A percentile compares a stretch with the other conserved stretches of the same genome.
Evolutionary conservation across 2,888 invertebrate genomes (phyloP).

Genomic region (Aricia artaxerxes): DNA sequence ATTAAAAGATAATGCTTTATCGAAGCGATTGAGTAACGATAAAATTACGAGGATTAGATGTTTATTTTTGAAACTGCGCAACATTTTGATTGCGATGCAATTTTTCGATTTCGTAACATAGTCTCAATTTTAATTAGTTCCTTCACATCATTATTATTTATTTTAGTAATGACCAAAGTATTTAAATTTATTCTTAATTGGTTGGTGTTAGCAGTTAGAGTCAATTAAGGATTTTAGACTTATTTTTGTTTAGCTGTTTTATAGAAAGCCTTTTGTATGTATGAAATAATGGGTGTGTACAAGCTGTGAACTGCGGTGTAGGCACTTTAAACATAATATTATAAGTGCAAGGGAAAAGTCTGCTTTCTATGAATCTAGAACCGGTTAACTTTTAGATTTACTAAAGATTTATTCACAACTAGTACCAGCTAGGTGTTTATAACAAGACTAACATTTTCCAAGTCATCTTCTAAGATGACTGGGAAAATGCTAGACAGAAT

Average conservation of each 20-base stretch:
- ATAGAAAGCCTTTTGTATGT: conserved; percentile 10
- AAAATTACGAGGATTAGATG: neutral
- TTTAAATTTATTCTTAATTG: neutral
- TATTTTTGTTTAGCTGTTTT: neutral
- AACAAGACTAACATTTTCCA: neutral
- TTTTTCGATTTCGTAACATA: neutral
- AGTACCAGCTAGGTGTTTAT: neutral
- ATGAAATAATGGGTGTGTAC: conserved; percentile 3
- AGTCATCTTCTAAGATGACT: too few relatives aligned
- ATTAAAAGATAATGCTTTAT: neutral
- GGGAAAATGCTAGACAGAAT: too few relatives aligned
- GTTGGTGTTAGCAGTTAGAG: neutral
- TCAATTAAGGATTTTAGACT: neutral
- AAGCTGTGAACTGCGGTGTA: neutral
- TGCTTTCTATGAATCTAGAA: neutral
- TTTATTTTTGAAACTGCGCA: conserved; percentile 3
- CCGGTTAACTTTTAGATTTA: neutral
- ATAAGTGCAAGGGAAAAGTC: neutral
- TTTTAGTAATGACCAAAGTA: neutral
- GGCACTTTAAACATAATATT: neutral
- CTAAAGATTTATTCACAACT: neutral
- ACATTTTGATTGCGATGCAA: neutral
- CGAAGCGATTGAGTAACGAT: neutral
- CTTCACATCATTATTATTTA: neutral
- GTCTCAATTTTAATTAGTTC: neutral